phyloP scores from a whole-genome alignment of 2,888 invertebrate genomes.

The Aplocera efformata region DNA sequence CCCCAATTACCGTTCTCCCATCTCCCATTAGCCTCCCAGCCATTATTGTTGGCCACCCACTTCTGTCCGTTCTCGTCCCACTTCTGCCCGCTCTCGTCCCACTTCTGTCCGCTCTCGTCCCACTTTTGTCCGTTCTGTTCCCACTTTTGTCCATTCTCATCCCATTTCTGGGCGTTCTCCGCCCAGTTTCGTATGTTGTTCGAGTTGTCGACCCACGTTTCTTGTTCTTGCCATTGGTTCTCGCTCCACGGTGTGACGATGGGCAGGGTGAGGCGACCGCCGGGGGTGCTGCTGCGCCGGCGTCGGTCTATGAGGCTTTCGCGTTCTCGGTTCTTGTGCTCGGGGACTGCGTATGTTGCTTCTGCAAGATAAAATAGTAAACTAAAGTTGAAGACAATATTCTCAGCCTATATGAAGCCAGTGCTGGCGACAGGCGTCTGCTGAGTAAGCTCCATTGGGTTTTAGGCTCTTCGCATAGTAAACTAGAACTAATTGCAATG shows the following conservation, averaged over 20 bases:
- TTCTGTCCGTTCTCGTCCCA: slow-evolving; percentile 41
- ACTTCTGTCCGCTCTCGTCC: slow-evolving; percentile 40
- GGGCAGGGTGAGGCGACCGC: slow-evolving; percentile 59
- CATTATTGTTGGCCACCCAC: slow-evolving; percentile 47
- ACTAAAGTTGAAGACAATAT: too few relatives aligned
- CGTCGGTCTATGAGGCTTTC: slow-evolving; percentile 64
- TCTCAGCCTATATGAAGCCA: too few relatives aligned
- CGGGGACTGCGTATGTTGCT: slow-evolving; percentile 72
- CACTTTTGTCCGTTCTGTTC: slow-evolving; percentile 46
- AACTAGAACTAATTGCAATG: too few relatives aligned
- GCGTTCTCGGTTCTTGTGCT: slow-evolving; percentile 59
- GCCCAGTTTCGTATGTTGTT: slow-evolving; percentile 64
- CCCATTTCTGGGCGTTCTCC: slow-evolving; percentile 57
- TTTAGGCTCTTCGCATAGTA: too few relatives aligned
- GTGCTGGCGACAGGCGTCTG: too few relatives aligned
- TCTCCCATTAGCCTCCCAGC: slow-evolving; percentile 52
- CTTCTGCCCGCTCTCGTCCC: slow-evolving; percentile 41
- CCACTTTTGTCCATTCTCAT: slow-evolving; percentile 46
- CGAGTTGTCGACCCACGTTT: slow-evolving; percentile 64
- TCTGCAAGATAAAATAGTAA: slow-evolving; percentile 38
- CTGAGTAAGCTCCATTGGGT: too few relatives aligned
- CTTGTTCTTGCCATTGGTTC: slow-evolving; percentile 50
- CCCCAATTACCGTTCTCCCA: slow-evolving; percentile 66
- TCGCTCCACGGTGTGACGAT: slow-evolving; percentile 45
- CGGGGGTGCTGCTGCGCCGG: slow-evolving; percentile 65